Percentiles rank a stretch among this genome's conserved stretches.
phyloP scores from a whole-genome alignment of 2,113 vertebrate genomes.

The Apaloderma vittatum region DNA sequence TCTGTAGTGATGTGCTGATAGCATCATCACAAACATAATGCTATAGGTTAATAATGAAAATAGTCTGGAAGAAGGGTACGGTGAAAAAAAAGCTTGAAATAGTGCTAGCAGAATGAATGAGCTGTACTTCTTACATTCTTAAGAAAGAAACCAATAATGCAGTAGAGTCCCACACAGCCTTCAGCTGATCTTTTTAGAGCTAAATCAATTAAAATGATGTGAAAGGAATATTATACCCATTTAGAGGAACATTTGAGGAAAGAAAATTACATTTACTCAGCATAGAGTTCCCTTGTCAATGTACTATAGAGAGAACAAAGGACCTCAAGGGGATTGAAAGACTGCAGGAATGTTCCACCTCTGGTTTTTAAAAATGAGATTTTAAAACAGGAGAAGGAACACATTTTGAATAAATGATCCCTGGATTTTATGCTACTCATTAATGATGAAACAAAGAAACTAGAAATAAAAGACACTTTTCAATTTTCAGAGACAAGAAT shows the following conservation, averaged over 20 bases:
- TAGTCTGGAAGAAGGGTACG: background rate
- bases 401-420: constrained; percentile 52
- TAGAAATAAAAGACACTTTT: background rate
- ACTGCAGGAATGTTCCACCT: constrained; percentile 46
- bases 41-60: constrained; percentile 7
- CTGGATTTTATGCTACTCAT: constrained; percentile 20
- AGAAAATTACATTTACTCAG: constrained; percentile 73
- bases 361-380: constrained; percentile 66
- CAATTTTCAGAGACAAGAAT: constrained; percentile 8
- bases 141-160: background rate
- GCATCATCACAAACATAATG: background rate
- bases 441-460: constrained; percentile 51
- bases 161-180: background rate
- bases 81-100: background rate
- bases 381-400: constrained; percentile 53
- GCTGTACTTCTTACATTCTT: background rate
- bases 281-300: constrained; percentile 48
- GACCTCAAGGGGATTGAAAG: constrained; percentile 14
- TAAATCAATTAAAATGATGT: constrained; percentile 59
- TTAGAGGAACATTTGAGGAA: constrained; percentile 64
- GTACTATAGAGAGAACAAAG: constrained; percentile 47
- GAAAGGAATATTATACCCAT: constrained; percentile 62
- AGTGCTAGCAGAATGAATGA: background rate
- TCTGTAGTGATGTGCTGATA: background rate
- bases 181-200: constrained; percentile 44